Evolutionary conservation across 37 sponge, comb jelly and placozoan species (phyloP).

Genomic region (Cladorhizidae sp.): DNA sequence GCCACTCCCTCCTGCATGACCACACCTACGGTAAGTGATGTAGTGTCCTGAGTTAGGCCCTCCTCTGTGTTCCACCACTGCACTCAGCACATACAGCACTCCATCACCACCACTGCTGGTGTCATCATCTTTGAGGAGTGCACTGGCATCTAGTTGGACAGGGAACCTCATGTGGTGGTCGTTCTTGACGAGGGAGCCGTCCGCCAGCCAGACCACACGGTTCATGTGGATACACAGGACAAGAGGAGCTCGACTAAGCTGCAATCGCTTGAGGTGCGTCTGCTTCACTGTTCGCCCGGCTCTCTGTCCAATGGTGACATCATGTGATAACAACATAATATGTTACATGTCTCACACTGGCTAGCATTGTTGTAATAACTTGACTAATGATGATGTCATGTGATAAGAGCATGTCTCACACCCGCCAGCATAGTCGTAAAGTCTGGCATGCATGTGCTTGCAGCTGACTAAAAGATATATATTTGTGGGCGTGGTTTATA

Average conservation of each 20-base stretch:
- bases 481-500: too few species aligned
- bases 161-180: slow-evolving; percentile 71
- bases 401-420: too few species aligned
- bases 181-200: slow-evolving; percentile 55
- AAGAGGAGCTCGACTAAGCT: slow-evolving; percentile 52
- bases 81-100: slow-evolving; percentile 42
- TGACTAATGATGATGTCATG: too few species aligned
- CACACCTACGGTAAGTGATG: slow-evolving; percentile 73
- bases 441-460: too few species aligned
- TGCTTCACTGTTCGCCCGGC: slow-evolving; percentile 6
- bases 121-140: slow-evolving; percentile 18
- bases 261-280: slow-evolving; percentile 45
- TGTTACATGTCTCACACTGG: too few species aligned
- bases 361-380: too few species aligned
- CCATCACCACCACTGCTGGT: not conserved
- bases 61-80: slow-evolving; percentile 82
- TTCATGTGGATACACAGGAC: slow-evolving; percentile 82
- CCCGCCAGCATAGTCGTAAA: too few species aligned
- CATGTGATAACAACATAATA: too few species aligned
- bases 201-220: slow-evolving; percentile 48
- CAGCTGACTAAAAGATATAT: too few species aligned
- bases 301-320: too few species aligned
- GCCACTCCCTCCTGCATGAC: not conserved
- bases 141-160: slow-evolving; percentile 59
- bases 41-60: slow-evolving; percentile 86